Base-by-base conservation (phyloP, 2,888 invertebrate genomes). In the Drosophila falleni region DNA sequence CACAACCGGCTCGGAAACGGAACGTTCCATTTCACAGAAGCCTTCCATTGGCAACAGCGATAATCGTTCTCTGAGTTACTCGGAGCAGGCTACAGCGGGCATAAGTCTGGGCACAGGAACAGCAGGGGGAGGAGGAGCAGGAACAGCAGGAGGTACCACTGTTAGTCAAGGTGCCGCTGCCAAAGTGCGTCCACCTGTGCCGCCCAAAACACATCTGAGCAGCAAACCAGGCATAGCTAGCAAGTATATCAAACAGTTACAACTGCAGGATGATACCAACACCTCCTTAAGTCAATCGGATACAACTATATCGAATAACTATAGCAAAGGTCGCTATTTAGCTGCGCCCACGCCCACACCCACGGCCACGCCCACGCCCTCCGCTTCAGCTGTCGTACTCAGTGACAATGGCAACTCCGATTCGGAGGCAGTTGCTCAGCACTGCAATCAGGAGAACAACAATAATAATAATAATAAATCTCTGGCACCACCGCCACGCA, bases 1-100 rank as follows among this genome's bases (percentile, higher is more conserved):
- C 87, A 94, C 95, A 0, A 96, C 96, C 0, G 96, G 96, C 1
- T 96, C 96, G 0, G 97, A 97, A 90, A 97, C 96, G 0, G 97
- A 97, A 80, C 95, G 95, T 73, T 96, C 96, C 0, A 95, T 95
- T 72, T 96, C 96, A 0, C 96, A 94, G 90, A 95, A 95, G 92
- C 95, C 93, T 0, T 95, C 93, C 3, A 92, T 93, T 74, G 95
- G 93, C 4, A 92, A 92, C 67, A 92, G 91, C 60, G 92, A 92
- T 23, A 90, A 92, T 67, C 91, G 90, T 23, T 92, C 91, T 42
- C 70, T 89, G 3, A 90, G 91, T 29, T 83, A 89, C 46, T 91
- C 91, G 33, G 91, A 91, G 13, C 88, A 80, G 68, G 86, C 88
- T 0, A 65, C 77, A 0, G 42, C 55, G 1, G 35, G 23, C 1